phyloP scores from a whole-genome alignment of 2,113 vertebrate species.

The Empidonax alnorum region DNA sequence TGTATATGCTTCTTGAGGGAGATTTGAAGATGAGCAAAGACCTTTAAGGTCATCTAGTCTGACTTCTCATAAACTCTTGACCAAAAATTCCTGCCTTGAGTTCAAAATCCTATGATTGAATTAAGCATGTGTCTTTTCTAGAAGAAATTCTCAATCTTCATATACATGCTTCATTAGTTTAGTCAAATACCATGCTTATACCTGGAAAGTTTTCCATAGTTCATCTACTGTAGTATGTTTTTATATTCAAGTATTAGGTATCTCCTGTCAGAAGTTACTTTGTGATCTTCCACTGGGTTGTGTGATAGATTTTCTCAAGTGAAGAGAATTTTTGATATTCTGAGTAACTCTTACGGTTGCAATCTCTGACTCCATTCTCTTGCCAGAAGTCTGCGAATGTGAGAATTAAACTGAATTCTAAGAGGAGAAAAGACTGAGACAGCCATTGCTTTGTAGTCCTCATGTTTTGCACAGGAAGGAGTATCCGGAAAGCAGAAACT shows the following conservation, averaged over 20 bases:
- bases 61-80: background rate
- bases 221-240: background rate
- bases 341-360: background rate
- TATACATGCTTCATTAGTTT: background rate
- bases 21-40: background rate
- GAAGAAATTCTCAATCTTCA: background rate
- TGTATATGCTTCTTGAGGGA: background rate
- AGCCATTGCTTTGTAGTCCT: background rate
- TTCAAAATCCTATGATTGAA: background rate
- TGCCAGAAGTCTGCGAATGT: background rate
- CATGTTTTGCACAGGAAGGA: background rate
- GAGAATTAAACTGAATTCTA: background rate
- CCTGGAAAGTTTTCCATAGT: background rate
- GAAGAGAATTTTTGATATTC: background rate
- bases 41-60: background rate
- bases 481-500: background rate
- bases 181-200: background rate
- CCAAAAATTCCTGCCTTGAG: background rate
- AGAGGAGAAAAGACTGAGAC: background rate
- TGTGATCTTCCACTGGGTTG: background rate
- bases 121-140: background rate
- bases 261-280: background rate
- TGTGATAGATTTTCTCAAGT: background rate
- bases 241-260: background rate
- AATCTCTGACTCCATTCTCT: background rate